A percentile compares a stretch with the other conserved stretches of the same genome.
These are phyloP conservation scores for Pogonognathellus flavescens DNA, from an alignment of 1,140 invertebrate species.

Conservation along the genomic window DNA sequence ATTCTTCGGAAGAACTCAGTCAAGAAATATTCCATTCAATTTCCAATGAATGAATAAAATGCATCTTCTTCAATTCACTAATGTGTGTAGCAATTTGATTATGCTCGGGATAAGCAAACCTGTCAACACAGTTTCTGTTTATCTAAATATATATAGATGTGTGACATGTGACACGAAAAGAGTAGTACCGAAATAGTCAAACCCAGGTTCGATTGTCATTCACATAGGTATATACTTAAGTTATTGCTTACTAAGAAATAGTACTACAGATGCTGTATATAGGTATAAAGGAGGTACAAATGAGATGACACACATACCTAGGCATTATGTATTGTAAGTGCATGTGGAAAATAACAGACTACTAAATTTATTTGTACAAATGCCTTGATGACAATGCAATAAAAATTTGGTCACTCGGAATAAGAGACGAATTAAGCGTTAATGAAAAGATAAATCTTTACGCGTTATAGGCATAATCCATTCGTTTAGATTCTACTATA, in stretches of 20 bases:
- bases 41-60: conserved; percentile 15
- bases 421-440: not conserved
- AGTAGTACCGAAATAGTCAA: not conserved
- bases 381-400: not conserved
- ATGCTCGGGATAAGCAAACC: not conserved
- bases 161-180: not conserved
- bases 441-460: not conserved
- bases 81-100: conserved; percentile 26
- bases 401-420: not conserved
- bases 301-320: too few species aligned
- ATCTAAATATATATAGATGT: conserved; percentile 10
- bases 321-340: too few species aligned
- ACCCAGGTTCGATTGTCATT: too few species aligned
- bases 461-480: not conserved
- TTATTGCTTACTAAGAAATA: too few species aligned
- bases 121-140: conserved; percentile 43
- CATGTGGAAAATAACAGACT: not conserved
- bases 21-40: not conserved
- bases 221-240: too few species aligned
- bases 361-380: not conserved
- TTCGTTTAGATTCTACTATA: too few species aligned
- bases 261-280: too few species aligned
- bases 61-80: conserved; percentile 11
- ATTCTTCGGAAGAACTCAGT: conserved; percentile 1
- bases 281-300: too few species aligned